Percentiles rank a stretch among this genome's conserved stretches.
phyloP scores from a whole-genome alignment of 2,113 vertebrate genomes.

The Australoheros scitulus region DNA sequence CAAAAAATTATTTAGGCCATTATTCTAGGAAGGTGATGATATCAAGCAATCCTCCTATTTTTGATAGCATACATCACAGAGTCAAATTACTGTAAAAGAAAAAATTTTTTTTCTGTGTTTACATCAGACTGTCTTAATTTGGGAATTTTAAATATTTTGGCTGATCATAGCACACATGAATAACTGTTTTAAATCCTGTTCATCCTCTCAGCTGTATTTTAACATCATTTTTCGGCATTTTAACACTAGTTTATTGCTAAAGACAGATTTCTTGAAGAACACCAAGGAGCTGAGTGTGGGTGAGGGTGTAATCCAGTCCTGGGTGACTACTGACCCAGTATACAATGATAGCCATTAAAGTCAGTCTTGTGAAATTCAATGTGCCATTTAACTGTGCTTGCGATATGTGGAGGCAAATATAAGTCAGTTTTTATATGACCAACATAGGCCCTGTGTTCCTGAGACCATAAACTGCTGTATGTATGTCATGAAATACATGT shows the following conservation, averaged over 20 bases:
- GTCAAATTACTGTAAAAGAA: background rate
- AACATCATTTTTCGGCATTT: background rate
- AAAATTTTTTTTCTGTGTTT: background rate
- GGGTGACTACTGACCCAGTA: background rate
- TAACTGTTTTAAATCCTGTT: background rate
- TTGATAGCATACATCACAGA: background rate
- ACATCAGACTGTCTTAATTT: background rate
- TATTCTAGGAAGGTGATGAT: no score
- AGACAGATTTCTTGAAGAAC: background rate
- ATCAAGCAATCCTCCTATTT: no score
- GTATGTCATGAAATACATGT: background rate
- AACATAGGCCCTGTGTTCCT: background rate
- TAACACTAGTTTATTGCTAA: background rate
- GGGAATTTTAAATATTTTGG: background rate
- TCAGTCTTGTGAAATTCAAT: background rate
- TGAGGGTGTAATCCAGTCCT: background rate
- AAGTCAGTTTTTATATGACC: background rate
- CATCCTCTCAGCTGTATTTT: background rate
- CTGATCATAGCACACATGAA: background rate
- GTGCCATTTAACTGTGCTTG: background rate
- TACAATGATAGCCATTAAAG: background rate
- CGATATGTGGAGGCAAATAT: background rate
- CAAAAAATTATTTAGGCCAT: no score
- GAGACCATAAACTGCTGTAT: background rate
- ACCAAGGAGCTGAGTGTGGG: background rate